Base-by-base conservation (phyloP, 1,140 invertebrate species). In the Lethrus apterus region DNA sequence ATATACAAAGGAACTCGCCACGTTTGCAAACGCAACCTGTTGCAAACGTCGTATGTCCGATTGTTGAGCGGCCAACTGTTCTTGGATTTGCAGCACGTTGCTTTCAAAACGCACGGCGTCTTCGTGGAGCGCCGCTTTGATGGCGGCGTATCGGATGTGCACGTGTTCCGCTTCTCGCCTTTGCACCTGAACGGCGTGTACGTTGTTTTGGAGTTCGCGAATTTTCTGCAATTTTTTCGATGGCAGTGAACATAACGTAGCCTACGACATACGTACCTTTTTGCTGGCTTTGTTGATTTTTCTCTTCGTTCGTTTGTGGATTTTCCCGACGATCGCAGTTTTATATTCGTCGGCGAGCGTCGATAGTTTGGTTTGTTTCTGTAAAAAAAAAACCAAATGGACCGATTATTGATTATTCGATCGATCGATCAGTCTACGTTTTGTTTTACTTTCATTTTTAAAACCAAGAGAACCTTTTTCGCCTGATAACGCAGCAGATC, bases 151-250 rank as follows among this genome's bases (percentile, higher is more conserved):
- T 58, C 86, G 87, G 62, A 83, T 83, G 46, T 79, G 76, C 1
- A 87, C 75, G 45, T 86, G 77, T 55, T 85, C 80, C 1, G 84
- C 83, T 66, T 88, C 84, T 64, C 83, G 81, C 70, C 81, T 80
- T 68, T 86, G 84, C 23, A 88, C 79, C 38, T 84, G 76, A 2
- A 84, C 77, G 49, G 79, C 77, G 58, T 88, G 83, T 29, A 83
- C 83, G 57, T 79, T 76, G 65, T 86, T 87, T 64, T 86, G 84
- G 46, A 88, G 65, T 47, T 77, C 76, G 2, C 78, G 77, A 2
- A 83, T 77, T 48, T 78, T 71, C 83, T 86, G 59, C 7, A 30
- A 4, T 26, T 2, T 14, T 34, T 10, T 17, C 10, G 14, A 34
- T 14, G 14, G 9, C 3, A 0, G 14, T 3, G 8, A 34, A 34